phyloP scores from a whole-genome alignment of 2,113 vertebrate genomes.

The Boulengeromyrus knoepffleri region DNA sequence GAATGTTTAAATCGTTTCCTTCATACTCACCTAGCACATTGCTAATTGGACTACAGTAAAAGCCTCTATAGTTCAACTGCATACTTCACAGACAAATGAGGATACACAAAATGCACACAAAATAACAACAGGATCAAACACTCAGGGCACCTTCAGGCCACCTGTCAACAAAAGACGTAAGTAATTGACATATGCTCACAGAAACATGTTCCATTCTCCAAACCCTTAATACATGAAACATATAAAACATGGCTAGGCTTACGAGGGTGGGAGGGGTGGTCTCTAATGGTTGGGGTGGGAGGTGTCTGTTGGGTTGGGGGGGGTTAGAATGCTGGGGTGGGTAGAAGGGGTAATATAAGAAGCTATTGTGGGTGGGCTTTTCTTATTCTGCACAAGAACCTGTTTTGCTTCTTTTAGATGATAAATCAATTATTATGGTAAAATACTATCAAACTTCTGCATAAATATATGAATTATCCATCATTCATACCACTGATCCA shows the following conservation, averaged over 20 bases:
- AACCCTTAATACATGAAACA: not conserved
- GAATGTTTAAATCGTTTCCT: constrained; percentile 49
- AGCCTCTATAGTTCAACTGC: constrained; percentile 40
- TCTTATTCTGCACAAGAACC: not conserved
- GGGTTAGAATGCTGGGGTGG: constrained; percentile 22
- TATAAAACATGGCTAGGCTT: constrained; percentile 44
- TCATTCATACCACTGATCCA: not conserved
- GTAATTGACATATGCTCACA: not conserved
- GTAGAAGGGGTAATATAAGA: constrained; percentile 10
- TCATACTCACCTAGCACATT: constrained; percentile 59
- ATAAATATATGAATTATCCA: not conserved
- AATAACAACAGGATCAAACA: not conserved
- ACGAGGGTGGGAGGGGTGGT: constrained; percentile 48
- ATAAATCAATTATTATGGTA: not conserved
- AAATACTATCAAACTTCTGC: not conserved
- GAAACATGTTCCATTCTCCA: constrained; percentile 25
- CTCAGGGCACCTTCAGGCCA: not conserved
- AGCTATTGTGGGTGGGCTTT: constrained; percentile 13
- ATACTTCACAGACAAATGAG: constrained; percentile 9
- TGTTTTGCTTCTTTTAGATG: not conserved
- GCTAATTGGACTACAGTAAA: constrained; percentile 62
- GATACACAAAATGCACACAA: constrained; percentile 7
- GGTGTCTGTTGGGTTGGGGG: constrained; percentile 17
- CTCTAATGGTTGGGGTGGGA: constrained; percentile 21
- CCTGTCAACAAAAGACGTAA: not conserved